Conservation (phyloP, 2,113 vertebrate genomes). For the Laticauda laticaudata region DNA sequence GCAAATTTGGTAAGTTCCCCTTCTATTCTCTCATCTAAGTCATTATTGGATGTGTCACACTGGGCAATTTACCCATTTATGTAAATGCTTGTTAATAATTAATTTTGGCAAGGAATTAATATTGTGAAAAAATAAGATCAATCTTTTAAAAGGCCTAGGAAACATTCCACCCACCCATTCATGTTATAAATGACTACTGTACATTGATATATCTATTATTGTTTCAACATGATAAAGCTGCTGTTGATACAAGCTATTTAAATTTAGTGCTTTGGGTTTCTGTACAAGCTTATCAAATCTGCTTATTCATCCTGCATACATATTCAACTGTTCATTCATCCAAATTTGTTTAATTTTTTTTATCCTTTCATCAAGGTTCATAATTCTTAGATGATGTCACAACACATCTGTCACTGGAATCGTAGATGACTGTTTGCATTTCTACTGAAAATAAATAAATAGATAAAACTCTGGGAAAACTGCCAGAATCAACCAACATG, state of each 20-base stretch:
- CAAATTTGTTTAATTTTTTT: constrained; percentile 43
- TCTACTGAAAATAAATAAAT: constrained; percentile 58
- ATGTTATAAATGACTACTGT: not conserved
- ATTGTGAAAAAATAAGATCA: not conserved
- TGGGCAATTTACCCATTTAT: not conserved
- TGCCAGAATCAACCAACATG: constrained; percentile 56
- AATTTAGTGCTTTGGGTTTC: constrained; percentile 31
- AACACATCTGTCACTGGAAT: constrained; percentile 53
- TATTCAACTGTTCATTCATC: constrained; percentile 50
- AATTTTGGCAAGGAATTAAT: not conserved
- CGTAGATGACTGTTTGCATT: constrained; percentile 66
- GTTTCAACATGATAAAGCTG: not conserved
- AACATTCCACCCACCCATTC: not conserved
- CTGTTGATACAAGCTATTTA: not conserved
- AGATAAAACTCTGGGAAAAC: constrained; percentile 59
- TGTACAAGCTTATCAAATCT: not conserved
- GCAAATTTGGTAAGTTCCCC: too few relatives aligned
- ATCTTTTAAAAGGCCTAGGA: not conserved
- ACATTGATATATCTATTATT: not conserved
- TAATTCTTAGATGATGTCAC: constrained; percentile 68
- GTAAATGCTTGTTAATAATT: not conserved
- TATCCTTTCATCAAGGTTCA: constrained; percentile 53
- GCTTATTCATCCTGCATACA: constrained; percentile 18
- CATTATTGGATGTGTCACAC: not conserved
- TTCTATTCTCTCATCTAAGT: too few relatives aligned